Percentiles rank a stretch among this genome's conserved stretches.
These are phyloP conservation scores for Trachelus iudaicus DNA, from an alignment of 2,888 invertebrate genomes.

Conservation along the genomic window DNA sequence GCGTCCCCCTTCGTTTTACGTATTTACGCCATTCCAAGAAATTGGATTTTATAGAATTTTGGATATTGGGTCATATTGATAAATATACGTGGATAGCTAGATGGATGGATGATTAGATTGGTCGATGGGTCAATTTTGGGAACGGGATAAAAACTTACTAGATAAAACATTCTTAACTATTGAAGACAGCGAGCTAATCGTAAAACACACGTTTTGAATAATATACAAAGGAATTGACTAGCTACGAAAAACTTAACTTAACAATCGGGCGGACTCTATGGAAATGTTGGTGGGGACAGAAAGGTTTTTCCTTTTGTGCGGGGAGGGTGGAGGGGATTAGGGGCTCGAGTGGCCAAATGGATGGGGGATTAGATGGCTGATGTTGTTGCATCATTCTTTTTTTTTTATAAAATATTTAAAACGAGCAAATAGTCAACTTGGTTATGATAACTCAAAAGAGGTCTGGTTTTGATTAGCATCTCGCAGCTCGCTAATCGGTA, in stretches of 20 bases:
- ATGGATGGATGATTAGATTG: conserved; percentile 3
- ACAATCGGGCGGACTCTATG: conserved; percentile 39
- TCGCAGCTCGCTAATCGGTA: conserved; percentile 29
- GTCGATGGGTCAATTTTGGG: not conserved
- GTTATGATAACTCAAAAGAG: not conserved
- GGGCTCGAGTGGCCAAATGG: not conserved
- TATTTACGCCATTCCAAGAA: not conserved
- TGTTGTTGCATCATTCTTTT: not conserved
- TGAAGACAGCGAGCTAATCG: conserved; percentile 33
- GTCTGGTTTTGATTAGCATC: conserved; percentile 36
- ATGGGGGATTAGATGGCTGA: not conserved
- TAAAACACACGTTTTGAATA: conserved; percentile 29
- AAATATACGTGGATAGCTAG: not conserved
- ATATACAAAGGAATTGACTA: conserved; percentile 51
- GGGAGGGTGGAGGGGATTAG: not conserved
- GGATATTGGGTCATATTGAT: not conserved
- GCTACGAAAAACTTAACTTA: conserved; percentile 57
- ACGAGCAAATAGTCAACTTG: not conserved
- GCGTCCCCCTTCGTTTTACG: conserved; percentile 1
- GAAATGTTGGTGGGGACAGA: conserved; percentile 1
- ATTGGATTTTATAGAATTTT: not conserved
- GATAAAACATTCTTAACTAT: conserved; percentile 30
- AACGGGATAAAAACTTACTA: conserved; percentile 22
- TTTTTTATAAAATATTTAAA: not conserved
- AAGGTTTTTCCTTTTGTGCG: not conserved